Evolutionary conservation across 2,888 invertebrate genomes (phyloP).

Genomic region (Sturmia bella): DNA sequence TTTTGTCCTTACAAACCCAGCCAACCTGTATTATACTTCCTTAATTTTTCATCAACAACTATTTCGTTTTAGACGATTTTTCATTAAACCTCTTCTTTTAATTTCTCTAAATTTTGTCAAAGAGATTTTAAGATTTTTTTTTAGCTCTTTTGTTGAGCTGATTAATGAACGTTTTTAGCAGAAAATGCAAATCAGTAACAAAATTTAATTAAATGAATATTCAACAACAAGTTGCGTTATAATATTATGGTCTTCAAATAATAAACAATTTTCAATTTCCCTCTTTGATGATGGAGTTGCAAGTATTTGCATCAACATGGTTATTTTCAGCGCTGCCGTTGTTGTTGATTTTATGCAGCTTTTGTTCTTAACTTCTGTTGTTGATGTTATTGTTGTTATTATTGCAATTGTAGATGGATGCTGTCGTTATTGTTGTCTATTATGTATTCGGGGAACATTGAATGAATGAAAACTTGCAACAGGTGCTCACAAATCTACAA

Average conservation of each 20-base stretch:
- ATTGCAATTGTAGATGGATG: conserved; percentile 30
- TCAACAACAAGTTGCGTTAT: conserved; percentile 49
- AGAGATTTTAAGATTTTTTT: background rate
- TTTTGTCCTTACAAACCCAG: no score
- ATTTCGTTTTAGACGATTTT: conserved; percentile 11
- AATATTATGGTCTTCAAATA: conserved; percentile 58
- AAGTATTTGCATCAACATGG: conserved; percentile 16
- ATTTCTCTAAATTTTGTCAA: conserved; percentile 4
- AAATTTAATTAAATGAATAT: conserved; percentile 39
- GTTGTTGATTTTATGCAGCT: conserved; percentile 8
- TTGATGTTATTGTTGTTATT: conserved; percentile 38
- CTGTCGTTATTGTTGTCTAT: conserved; percentile 55
- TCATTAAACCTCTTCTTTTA: background rate
- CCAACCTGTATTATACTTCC: no score
- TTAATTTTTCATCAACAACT: no score
- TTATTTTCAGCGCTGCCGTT: conserved; percentile 16
- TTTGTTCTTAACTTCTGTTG: conserved; percentile 18
- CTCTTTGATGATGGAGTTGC: conserved; percentile 36
- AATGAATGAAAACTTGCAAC: conserved; percentile 68
- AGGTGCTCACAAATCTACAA: conserved; percentile 56
- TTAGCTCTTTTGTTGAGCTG: background rate
- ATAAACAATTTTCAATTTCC: conserved; percentile 59
- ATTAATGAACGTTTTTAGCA: conserved; percentile 28
- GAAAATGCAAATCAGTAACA: conserved; percentile 13
- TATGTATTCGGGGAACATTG: conserved; percentile 61